phyloP scores from a whole-genome alignment of 2,113 vertebrate genomes.

The Lophotis ruficrista region DNA sequence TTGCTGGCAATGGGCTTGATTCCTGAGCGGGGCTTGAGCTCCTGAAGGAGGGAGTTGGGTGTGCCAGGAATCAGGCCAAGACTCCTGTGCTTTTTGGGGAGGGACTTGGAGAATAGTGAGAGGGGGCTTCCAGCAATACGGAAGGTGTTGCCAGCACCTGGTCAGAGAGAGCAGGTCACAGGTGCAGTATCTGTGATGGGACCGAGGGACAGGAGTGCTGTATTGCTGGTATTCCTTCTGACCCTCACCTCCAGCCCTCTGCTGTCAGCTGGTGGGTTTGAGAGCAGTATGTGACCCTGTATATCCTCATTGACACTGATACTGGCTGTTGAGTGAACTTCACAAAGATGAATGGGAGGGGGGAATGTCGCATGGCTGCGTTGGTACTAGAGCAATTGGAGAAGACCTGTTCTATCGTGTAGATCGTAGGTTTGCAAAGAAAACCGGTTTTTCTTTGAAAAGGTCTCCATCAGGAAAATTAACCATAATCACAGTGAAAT shows the following conservation, averaged over 20 bases:
- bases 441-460: not conserved
- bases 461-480: not conserved
- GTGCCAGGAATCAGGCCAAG: not conserved
- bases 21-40: not conserved
- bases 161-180: not conserved
- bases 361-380: not conserved
- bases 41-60: not conserved
- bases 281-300: not conserved
- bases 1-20: not conserved
- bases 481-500: not conserved
- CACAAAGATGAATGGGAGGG: not conserved
- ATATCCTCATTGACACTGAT: not conserved
- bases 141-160: not conserved
- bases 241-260: not conserved
- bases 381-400: not conserved
- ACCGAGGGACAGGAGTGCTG: not conserved
- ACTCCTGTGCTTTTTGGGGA: not conserved
- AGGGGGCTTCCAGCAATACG: not conserved
- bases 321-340: not conserved
- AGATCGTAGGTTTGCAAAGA: not conserved
- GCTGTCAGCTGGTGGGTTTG: not conserved
- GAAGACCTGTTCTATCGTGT: not conserved
- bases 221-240: not conserved
- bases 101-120: not conserved
- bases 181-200: fast-evolving